phyloP scores from a whole-genome alignment of 2,113 vertebrate species.

The Gymnogyps californianus region DNA sequence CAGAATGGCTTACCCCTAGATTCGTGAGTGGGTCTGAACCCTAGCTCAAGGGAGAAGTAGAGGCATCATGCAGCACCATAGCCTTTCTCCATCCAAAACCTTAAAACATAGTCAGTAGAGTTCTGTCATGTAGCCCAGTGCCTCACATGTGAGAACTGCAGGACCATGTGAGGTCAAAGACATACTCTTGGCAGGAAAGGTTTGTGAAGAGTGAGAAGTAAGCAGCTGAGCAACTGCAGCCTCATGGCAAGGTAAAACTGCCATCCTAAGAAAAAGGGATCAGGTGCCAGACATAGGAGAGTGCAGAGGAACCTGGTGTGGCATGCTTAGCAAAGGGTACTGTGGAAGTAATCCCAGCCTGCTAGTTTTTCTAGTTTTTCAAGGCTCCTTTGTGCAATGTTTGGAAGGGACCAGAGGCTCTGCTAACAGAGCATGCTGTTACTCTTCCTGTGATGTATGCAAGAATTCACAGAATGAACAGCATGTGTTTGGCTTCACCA shows the following conservation, averaged over 20 bases:
- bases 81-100: background rate
- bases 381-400: background rate
- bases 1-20: background rate
- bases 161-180: background rate
- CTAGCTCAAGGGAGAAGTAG: background rate
- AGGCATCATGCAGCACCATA: background rate
- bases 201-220: background rate
- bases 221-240: background rate
- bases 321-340: background rate
- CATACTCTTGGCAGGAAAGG: background rate
- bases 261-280: background rate
- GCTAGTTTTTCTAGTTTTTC: background rate
- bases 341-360: background rate
- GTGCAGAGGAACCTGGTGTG: background rate
- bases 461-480: background rate
- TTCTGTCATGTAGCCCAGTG: background rate
- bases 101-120: background rate
- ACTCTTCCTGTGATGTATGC: accelerated
- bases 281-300: background rate
- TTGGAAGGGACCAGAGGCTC: background rate
- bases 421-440: background rate
- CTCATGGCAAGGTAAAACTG: background rate
- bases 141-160: background rate
- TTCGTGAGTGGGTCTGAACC: accelerated
- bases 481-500: background rate